Base-by-base conservation (phyloP, 2,888 invertebrate species). In the Megaustenia siamemsis region DNA sequence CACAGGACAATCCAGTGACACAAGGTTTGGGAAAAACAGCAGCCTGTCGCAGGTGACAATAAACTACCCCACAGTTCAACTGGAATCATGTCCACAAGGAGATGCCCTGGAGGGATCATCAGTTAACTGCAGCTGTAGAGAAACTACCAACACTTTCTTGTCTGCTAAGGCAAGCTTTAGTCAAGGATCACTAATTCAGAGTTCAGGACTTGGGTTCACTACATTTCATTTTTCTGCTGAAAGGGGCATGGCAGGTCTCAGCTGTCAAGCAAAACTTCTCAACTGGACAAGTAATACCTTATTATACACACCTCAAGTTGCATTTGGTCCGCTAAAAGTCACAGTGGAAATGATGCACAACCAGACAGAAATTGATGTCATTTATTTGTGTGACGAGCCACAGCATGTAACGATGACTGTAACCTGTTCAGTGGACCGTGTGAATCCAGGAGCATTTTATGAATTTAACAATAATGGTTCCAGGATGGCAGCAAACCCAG, bases 1-100 rank as follows among this genome's bases (percentile, higher is more conserved):
- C 18, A 73, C 73, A 32, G 73, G 49, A n/a, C 6, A 45, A 73
- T 18, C 28, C 18, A 73, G 32, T 73, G 73, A 73, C 49, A 73
- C n/a, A 24, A 35, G 32, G 5, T 73, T 32, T 49, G 73, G 73
- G 3, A 21, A 1, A 49, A 24, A 73, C 21, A 73, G 73, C 21
- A 73, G 8, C n/a, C 32, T 18, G 15, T 49, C 73, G 35, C 6
- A 49, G 6, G 49, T 12, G 6, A 12, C 15, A 49, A 15, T 49
- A 69, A 40, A 40, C 21, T 24, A 40, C 24, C 69, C 69, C 0
- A 40, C 24, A 38, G 69, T 69, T 24, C 15, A 24, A 69, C 69
- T 69, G 40, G 69, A 69, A 24, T 68, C 68, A 38, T 69, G 69
- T 40, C 38, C 69, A 38, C 24, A 40, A 6, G 40, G 21, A 10